Base-by-base conservation (phyloP, 1,140 invertebrate genomes). In the Caerostris extrusa region DNA sequence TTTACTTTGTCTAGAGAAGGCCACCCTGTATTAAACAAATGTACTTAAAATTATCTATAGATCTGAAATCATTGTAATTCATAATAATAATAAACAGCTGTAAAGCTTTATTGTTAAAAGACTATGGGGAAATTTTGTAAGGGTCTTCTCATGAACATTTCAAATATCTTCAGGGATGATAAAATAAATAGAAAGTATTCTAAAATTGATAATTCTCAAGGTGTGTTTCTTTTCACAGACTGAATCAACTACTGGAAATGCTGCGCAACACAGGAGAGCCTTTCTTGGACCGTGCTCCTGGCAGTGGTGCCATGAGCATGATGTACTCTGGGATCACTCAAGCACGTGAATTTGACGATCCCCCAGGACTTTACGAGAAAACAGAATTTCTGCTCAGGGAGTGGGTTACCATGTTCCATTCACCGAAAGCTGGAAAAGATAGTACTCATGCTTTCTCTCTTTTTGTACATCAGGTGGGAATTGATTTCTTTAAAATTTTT, bases 361-460 rank as follows among this genome's bases (percentile, higher is more conserved):
- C 99, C 17, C 98, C 98, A 6, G 98, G 98, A 12, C 96, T 99
- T 7, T 97, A 98, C 95, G 99, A 99, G 95, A 99, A 99, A 96
- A 99, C 99, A 0, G 99, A 99, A 95, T 98, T 97, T 95, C 96
- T 99, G 3, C 96, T 99, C 7, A 97, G 98, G 17, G 99, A 99
- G 95, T 99, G 99, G 99, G 98, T 99, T 4, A 97, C 97, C 34
- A 97, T 99, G 95, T 99, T 99, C 95, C 97, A 98, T 95, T 97
- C 97, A 53, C 97, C 98, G 3, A 96, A 97, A 17, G 97, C 98
- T 17, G 97, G 97, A 0, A 97, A 98, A 71, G 99, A 99, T 96
- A 98, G 98, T 6, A 98, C 97, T 3, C 99, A 99, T 95, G 98
- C 99, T n/a, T 99, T 99, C 95, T 97, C 98, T 61, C 96, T 98